A percentile compares a stretch with the other conserved stretches of the same genome.
phyloP scores from a whole-genome alignment of 2,888 invertebrate species.

The Syrista parreyssii region DNA sequence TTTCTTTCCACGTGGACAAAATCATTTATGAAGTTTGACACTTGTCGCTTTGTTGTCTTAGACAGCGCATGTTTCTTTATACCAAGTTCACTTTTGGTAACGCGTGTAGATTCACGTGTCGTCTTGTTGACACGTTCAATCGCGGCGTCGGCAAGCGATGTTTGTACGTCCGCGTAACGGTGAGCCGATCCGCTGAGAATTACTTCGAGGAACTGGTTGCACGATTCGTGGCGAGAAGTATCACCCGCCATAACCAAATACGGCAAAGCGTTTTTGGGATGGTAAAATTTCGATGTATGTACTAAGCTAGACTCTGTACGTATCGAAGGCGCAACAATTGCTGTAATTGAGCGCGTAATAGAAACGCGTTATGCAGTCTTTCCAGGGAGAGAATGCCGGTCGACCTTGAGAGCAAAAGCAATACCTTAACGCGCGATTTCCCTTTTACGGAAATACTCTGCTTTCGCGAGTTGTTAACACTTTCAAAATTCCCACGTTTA shows the following conservation, averaged over 20 bases:
- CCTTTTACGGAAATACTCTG: conserved; percentile 51
- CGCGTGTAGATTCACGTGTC: not conserved
- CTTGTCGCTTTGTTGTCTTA: not conserved
- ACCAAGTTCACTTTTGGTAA: not conserved
- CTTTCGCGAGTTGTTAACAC: conserved; percentile 40
- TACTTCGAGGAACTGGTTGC: not conserved
- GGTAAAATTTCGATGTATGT: not conserved
- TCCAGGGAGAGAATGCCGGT: conserved; percentile 51
- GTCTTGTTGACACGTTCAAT: not conserved
- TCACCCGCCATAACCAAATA: not conserved
- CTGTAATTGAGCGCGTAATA: conserved; percentile 60
- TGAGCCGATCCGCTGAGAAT: not conserved
- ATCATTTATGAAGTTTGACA: not conserved
- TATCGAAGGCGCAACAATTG: conserved; percentile 39
- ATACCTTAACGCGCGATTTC: conserved; percentile 52
- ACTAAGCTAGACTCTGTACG: not conserved
- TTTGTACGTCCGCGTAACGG: not conserved
- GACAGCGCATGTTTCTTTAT: not conserved
- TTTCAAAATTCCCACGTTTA: conserved; percentile 30
- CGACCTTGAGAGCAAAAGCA: conserved; percentile 61
- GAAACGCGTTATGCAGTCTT: conserved; percentile 58
- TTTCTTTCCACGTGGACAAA: not conserved
- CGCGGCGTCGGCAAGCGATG: not conserved
- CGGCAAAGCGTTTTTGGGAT: not conserved
- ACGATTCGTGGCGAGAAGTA: not conserved